Evolutionary conservation across 2,113 vertebrate species (phyloP).

Genomic region (Forbesichthys papilliferus): DNA sequence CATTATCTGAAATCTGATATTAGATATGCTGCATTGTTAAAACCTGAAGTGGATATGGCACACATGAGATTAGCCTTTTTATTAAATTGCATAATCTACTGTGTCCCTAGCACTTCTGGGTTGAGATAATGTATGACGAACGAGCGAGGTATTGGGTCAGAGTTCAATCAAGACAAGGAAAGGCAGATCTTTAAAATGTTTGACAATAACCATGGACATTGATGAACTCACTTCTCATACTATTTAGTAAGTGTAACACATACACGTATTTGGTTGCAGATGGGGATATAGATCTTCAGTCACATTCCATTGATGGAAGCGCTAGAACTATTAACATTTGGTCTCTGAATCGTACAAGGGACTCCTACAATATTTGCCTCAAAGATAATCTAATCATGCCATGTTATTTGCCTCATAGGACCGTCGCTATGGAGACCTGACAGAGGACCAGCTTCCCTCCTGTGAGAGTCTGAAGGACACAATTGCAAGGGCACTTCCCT

Average conservation of each 20-base stretch:
- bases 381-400: background rate
- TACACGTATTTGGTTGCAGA: background rate
- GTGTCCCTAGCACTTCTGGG: no score
- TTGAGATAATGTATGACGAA: no score
- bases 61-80: background rate
- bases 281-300: background rate
- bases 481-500: conserved; percentile 88
- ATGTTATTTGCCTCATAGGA: conserved; percentile 62
- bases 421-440: conserved; percentile 83
- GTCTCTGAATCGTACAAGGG: background rate
- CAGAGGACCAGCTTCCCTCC: conserved; percentile 80
- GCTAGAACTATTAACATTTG: background rate
- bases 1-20: background rate
- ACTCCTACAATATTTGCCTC: background rate
- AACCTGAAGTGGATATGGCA: conserved; percentile 1
- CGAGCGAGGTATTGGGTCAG: no score
- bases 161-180: no score
- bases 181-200: background rate
- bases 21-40: background rate
- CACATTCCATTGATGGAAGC: background rate
- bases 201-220: background rate
- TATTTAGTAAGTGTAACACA: background rate
- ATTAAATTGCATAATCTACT: background rate
- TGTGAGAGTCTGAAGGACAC: conserved; percentile 93
- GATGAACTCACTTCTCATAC: background rate